Percentiles rank a stretch among this genome's conserved stretches.
These are phyloP conservation scores for Acleris laterana DNA, from an alignment of 2,888 invertebrate species.

Conservation along the genomic window DNA sequence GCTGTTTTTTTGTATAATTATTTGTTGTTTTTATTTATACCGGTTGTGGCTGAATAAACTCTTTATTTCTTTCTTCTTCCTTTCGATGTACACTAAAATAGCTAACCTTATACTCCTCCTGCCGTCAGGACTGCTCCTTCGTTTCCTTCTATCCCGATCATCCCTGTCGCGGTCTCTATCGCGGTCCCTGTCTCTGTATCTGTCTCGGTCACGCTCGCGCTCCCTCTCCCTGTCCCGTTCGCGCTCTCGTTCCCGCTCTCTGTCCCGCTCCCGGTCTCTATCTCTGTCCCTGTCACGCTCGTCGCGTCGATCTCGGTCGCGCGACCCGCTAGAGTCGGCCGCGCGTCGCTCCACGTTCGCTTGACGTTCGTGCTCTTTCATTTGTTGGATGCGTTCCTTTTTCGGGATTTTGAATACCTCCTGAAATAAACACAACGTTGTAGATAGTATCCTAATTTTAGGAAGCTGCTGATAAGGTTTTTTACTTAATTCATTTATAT, in stretches of 20 bases:
- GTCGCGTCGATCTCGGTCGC: slow-evolving; percentile 61
- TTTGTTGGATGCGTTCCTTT: slow-evolving; percentile 96
- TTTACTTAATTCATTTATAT: slow-evolving; percentile 40
- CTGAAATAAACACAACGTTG: slow-evolving; percentile 49
- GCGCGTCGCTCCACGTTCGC: slow-evolving; percentile 87
- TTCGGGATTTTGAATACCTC: slow-evolving; percentile 95
- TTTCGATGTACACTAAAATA: not conserved
- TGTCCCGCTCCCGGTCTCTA: slow-evolving; percentile 51
- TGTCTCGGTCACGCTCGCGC: slow-evolving; percentile 55
- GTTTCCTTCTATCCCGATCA: slow-evolving; percentile 68
- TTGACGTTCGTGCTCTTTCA: slow-evolving; percentile 97
- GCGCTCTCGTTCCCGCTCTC: slow-evolving; percentile 60
- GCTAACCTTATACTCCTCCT: slow-evolving; percentile 74
- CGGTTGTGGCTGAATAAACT: too few species aligned
- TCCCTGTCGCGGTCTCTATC: slow-evolving; percentile 58
- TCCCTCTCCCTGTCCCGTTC: slow-evolving; percentile 56
- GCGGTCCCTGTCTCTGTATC: slow-evolving; percentile 60
- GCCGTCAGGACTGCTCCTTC: slow-evolving; percentile 74
- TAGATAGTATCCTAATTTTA: not conserved
- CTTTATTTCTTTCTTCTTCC: too few species aligned
- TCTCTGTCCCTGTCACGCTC: slow-evolving; percentile 55
- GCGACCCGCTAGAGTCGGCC: slow-evolving; percentile 74
- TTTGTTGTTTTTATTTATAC: too few species aligned
- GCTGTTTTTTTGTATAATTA: too few species aligned
- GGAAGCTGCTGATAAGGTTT: not conserved